Evolutionary conservation across 2,113 vertebrate species (phyloP), one percentile per base, ranked within the genome.

Genomic region (Dolichallabes microphthalmus): DNA sequence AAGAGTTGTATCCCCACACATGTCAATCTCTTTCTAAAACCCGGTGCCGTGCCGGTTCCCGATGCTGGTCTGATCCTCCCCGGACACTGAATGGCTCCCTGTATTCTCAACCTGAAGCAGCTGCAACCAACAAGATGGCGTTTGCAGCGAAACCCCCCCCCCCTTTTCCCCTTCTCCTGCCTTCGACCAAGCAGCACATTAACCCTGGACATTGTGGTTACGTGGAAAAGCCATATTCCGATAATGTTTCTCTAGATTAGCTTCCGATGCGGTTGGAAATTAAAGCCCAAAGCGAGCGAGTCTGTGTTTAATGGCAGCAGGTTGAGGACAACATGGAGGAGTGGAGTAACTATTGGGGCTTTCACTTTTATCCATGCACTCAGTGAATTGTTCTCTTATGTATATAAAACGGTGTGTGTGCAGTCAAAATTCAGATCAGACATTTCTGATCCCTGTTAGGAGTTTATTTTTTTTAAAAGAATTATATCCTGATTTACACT

Each of bases 121-220:
- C 94, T 95, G 95, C 94, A 94, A 91, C 91, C 91, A 93, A 95
- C 95, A 95, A 95, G 95, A 95, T 95, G 95, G 95, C 95, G 95
- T 94, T 94, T 89, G 92, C 90, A 94, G 94, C 91, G 90, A 91
- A 92, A 5, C 15, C 35, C 12, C 5, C 2, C n/a, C 45, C 45
- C 27, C 15, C 25, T 7, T 25, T 32, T 25, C 25, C 58, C 52
- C 91, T 91, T 91, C 89, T 81, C 39, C 89, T 91, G 88, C 82
- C 89, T 90, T 88, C 77, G 86, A 89, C 89, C 86, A 82, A 86
- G 90, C 84, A 87, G 91, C 88, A 90, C 94, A 89, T 87, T 87
- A 90, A 88, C 92, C 89, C 89, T 90, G 86, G 88, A 85, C 90
- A 78, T 84, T 66, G 82, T 87, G 84, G 69, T 85, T 86, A 84